Evolutionary conservation across 2,797 vertebrate genomes (phyloP).

Genomic region (Sebastes kiyomatsui): DNA sequence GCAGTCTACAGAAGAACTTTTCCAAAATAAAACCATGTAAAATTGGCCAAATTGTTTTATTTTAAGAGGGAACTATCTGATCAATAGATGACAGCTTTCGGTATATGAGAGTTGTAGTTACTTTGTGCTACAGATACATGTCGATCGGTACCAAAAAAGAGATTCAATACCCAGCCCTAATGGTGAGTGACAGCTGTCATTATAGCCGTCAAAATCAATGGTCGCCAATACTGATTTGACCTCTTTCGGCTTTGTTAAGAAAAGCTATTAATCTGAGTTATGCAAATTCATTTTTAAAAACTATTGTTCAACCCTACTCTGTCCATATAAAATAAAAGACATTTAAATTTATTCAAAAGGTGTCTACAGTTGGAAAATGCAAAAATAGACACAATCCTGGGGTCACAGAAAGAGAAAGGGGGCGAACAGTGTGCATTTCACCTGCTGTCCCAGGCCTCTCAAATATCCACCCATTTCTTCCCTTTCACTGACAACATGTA

Average conservation of each 20-base stretch:
- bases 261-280: background rate
- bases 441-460: conserved; percentile 56
- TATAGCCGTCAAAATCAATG: background rate
- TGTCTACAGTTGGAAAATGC: background rate
- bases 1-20: background rate
- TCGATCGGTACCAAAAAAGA: background rate
- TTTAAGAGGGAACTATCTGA: too few relatives aligned
- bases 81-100: background rate
- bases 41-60: too few relatives aligned
- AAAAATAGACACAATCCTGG: conserved; percentile 13
- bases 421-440: conserved; percentile 42
- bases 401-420: conserved; percentile 1
- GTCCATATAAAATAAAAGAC: background rate
- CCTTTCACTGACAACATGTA: conserved; percentile 59
- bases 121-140: background rate
- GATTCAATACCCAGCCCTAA: background rate
- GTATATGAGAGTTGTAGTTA: background rate
- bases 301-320: background rate
- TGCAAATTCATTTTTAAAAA: background rate
- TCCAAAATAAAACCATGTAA: background rate
- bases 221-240: background rate
- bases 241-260: background rate
- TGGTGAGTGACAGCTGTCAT: background rate
- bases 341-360: background rate
- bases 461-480: conserved; percentile 60